Conservation (phyloP, 2,797 vertebrate genomes). For the Bufotes viridis region DNA sequence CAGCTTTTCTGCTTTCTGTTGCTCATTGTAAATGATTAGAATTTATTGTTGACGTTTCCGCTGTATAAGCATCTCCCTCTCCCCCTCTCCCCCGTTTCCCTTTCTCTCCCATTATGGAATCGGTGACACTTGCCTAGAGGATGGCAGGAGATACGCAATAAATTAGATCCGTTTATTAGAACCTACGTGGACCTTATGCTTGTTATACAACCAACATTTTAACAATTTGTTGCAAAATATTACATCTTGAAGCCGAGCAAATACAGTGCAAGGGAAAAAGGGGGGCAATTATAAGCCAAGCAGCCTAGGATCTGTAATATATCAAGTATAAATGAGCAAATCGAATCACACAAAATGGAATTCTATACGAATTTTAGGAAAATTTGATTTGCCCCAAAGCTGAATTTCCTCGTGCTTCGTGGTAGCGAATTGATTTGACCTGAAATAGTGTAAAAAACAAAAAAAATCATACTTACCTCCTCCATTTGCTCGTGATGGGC, state of each 20-base stretch:
- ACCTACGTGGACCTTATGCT: neutral
- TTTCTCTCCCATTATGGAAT: slow-evolving; percentile 11
- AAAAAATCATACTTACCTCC: too few relatives aligned
- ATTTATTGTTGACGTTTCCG: slow-evolving; percentile 54
- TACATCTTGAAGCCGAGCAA: neutral
- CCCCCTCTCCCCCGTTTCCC: too few relatives aligned
- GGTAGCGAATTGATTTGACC: too few relatives aligned
- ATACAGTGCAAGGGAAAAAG: neutral
- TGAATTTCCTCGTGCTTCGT: too few relatives aligned
- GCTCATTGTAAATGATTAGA: slow-evolving; percentile 44
- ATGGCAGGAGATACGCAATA: slow-evolving; percentile 37
- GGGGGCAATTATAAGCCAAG: slow-evolving; percentile 6
- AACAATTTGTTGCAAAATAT: neutral
- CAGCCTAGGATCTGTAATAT: neutral
- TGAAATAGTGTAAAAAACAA: too few relatives aligned
- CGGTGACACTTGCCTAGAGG: slow-evolving; percentile 13
- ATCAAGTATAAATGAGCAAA: too few relatives aligned
- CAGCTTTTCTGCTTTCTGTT: neutral
- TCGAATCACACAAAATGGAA: too few relatives aligned
- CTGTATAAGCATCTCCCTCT: slow-evolving; percentile 27
- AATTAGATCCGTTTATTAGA: slow-evolving; percentile 46
- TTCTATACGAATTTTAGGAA: too few relatives aligned
- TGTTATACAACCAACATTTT: slow-evolving; percentile 24
- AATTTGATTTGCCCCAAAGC: too few relatives aligned
- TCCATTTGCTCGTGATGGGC: too few relatives aligned